Conservation (phyloP, 2,888 invertebrate species). For the Dinocampus coccinellae region DNA sequence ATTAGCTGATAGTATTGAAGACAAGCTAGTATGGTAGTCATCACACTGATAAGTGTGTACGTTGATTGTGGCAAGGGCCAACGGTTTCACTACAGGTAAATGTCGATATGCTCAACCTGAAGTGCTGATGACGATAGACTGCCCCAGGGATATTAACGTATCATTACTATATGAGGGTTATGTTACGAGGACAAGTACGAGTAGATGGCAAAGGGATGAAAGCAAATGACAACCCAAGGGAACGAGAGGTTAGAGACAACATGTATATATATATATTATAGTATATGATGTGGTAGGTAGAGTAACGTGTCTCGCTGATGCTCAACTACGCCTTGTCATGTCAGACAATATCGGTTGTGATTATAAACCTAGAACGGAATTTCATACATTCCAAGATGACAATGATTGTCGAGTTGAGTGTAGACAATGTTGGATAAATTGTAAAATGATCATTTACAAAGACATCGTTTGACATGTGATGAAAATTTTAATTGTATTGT, state of each 20-base stretch:
- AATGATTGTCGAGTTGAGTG: neutral
- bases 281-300: too few relatives aligned
- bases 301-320: slow-evolving; percentile 54
- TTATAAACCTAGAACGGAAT: slow-evolving; percentile 52
- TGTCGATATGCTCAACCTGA: slow-evolving; percentile 21
- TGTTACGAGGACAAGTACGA: slow-evolving; percentile 8
- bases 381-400: slow-evolving; percentile 10
- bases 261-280: slow-evolving; percentile 22
- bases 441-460: neutral
- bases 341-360: slow-evolving; percentile 58
- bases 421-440: neutral
- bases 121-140: slow-evolving; percentile 52
- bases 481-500: neutral
- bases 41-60: slow-evolving; percentile 1
- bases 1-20: slow-evolving; percentile 16
- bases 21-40: slow-evolving; percentile 7
- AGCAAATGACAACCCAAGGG: slow-evolving; percentile 23
- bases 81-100: slow-evolving; percentile 20
- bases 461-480: neutral
- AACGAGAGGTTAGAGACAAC: slow-evolving; percentile 22
- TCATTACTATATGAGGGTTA: slow-evolving; percentile 50
- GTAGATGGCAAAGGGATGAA: slow-evolving; percentile 16
- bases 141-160: slow-evolving; percentile 61
- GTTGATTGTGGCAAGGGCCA: slow-evolving; percentile 4
- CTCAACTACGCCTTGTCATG: slow-evolving; percentile 47